Percentiles rank a stretch among this genome's conserved stretches.
Evolutionary conservation across 1,140 invertebrate species (phyloP).

Genomic region (Zaprionus gabonicus): DNA sequence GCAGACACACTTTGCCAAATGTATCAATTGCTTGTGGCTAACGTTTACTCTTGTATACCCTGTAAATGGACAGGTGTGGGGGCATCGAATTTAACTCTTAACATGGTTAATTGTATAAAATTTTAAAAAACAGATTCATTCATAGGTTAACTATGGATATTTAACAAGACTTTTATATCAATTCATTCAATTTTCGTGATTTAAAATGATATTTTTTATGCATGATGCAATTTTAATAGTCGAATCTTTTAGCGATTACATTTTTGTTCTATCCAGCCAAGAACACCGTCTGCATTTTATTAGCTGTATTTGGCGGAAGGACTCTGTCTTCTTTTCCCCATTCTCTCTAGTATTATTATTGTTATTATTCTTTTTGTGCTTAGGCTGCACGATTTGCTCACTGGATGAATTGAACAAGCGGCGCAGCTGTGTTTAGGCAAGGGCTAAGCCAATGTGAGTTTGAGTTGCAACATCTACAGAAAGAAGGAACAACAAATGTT

Average conservation of each 20-base stretch:
- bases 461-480: neutral
- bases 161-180: too few species aligned
- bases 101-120: too few species aligned
- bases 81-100: neutral
- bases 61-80: neutral
- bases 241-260: neutral
- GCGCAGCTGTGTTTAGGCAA: conserved; percentile 19
- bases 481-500: conserved; percentile 2
- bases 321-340: neutral
- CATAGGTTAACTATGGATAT: neutral
- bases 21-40: conserved; percentile 23
- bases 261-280: neutral
- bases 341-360: neutral
- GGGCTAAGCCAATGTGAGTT: conserved; percentile 1
- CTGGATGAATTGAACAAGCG: neutral
- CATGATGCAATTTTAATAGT: conserved; percentile 32
- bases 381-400: conserved; percentile 4
- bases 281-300: conserved; percentile 31
- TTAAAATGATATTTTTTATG: neutral
- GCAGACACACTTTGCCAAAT: conserved; percentile 12
- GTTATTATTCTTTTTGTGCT: conserved; percentile 21
- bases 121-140: neutral
- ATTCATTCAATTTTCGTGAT: too few species aligned
- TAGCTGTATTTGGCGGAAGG: conserved; percentile 13
- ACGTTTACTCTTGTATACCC: neutral